A percentile compares a stretch with the other conserved stretches of the same genome.
phyloP scores from a whole-genome alignment of 2,888 invertebrate genomes.

The Dicranocentrus wangi region DNA sequence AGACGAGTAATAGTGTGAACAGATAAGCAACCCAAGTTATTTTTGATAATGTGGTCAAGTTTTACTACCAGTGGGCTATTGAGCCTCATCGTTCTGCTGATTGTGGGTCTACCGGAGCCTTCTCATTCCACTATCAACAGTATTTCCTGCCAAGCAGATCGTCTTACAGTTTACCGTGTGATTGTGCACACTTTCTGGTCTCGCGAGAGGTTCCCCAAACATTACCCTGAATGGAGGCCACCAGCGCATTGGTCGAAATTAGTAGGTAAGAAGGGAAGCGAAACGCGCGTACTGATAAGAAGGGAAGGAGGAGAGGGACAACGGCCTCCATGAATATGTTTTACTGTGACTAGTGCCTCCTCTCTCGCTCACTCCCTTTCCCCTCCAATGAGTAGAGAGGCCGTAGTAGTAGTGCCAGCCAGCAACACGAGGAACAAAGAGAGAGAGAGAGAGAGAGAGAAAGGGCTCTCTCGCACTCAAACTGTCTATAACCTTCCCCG shows the following conservation, averaged over 20 bases:
- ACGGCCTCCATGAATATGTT: slow-evolving; percentile 21
- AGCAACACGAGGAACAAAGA: too few species aligned
- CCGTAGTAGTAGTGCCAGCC: too few species aligned
- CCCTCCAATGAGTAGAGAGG: too few species aligned
- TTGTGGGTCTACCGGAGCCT: slow-evolving; percentile 52
- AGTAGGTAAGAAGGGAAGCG: slow-evolving; percentile 82
- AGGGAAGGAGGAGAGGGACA: slow-evolving; percentile 17
- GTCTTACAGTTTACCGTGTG: slow-evolving; percentile 90
- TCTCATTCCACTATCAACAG: slow-evolving; percentile 59
- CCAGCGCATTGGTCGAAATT: slow-evolving; percentile 95
- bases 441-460: too few species aligned
- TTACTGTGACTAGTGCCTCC: neutral
- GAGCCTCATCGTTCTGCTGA: slow-evolving; percentile 56
- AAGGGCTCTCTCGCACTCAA: too few species aligned
- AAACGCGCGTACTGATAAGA: slow-evolving; percentile 8
- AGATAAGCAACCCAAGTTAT: slow-evolving; percentile 16
- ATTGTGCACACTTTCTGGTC: slow-evolving; percentile 94
- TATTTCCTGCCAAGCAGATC: slow-evolving; percentile 83
- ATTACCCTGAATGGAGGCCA: slow-evolving; percentile 94
- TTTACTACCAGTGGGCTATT: slow-evolving; percentile 61
- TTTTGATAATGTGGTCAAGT: slow-evolving; percentile 66
- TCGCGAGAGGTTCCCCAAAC: slow-evolving; percentile 90
- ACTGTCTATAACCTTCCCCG: neutral
- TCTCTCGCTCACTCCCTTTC: neutral
- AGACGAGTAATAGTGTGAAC: neutral